A percentile compares a stretch with the other conserved stretches of the same genome.
phyloP scores from a whole-genome alignment of 2,888 invertebrate genomes.

The Drymonia ruficornis region DNA sequence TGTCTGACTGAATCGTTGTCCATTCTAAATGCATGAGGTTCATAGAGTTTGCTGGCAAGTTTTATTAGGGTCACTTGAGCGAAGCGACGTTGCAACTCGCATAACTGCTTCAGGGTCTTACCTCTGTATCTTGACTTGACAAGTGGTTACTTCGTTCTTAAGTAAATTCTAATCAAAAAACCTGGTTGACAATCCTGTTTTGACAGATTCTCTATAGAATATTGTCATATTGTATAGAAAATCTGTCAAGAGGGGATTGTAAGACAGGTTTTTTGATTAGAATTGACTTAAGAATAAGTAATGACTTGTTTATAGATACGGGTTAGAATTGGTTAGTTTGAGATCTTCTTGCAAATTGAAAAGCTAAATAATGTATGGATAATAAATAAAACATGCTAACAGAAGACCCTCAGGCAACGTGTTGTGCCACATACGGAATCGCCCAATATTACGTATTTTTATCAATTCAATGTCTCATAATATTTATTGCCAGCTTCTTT shows the following conservation, averaged over 20 bases:
- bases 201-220: too few relatives aligned
- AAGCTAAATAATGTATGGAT: constrained; percentile 34
- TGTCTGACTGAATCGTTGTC: neutral
- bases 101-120: neutral
- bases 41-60: constrained; percentile 30
- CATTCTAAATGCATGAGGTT: neutral
- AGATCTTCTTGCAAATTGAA: too few relatives aligned
- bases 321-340: constrained; percentile 1
- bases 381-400: constrained; percentile 42
- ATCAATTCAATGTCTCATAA: neutral
- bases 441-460: neutral
- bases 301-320: too few relatives aligned
- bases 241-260: too few relatives aligned
- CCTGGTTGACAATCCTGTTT: too few relatives aligned
- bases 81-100: constrained; percentile 13
- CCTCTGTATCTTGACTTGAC: too few relatives aligned
- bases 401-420: constrained; percentile 8
- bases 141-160: too few relatives aligned
- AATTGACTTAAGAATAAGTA: too few relatives aligned
- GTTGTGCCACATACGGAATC: neutral
- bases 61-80: constrained; percentile 37
- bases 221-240: too few relatives aligned
- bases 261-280: too few relatives aligned
- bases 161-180: too few relatives aligned
- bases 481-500: neutral